Conservation (phyloP, 2,888 invertebrate species). For the Alitta virens region DNA sequence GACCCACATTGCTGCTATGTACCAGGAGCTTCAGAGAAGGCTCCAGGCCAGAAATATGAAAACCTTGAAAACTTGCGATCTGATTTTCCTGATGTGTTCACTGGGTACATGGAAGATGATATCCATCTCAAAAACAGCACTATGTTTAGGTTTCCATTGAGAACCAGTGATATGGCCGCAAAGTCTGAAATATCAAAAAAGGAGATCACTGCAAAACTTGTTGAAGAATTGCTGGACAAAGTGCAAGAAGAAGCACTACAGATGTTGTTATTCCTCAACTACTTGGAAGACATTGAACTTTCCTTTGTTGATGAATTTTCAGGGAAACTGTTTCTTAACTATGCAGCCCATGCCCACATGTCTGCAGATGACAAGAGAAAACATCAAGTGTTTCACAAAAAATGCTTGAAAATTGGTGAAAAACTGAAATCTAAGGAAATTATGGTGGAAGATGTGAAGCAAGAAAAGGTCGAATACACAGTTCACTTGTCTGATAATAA, state of each 20-base stretch:
- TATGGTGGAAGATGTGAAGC: not conserved
- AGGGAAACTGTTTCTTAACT: slow-evolving; percentile 16
- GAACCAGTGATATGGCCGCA: slow-evolving; percentile 33
- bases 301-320: slow-evolving; percentile 23
- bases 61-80: slow-evolving; percentile 18
- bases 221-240: slow-evolving; percentile 30
- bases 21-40: slow-evolving; percentile 28
- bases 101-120: slow-evolving; percentile 32
- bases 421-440: slow-evolving; percentile 2
- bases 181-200: slow-evolving; percentile 35
- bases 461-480: slow-evolving; percentile 5
- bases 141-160: slow-evolving; percentile 45
- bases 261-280: slow-evolving; percentile 42
- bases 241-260: slow-evolving; percentile 34
- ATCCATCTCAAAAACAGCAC: slow-evolving; percentile 28
- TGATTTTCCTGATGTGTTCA: slow-evolving; percentile 31
- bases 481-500: slow-evolving; percentile 17
- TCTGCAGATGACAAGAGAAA: slow-evolving; percentile 17
- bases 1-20: slow-evolving; percentile 43
- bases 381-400: not conserved
- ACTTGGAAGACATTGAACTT: slow-evolving; percentile 32
- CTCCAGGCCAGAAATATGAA: slow-evolving; percentile 31
- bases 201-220: slow-evolving; percentile 14
- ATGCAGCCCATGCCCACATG: slow-evolving; percentile 17
- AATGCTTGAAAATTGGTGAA: not conserved